These are phyloP conservation scores for Steromphala cineraria DNA, from an alignment of 2,888 invertebrate species.

Conservation along the genomic window DNA sequence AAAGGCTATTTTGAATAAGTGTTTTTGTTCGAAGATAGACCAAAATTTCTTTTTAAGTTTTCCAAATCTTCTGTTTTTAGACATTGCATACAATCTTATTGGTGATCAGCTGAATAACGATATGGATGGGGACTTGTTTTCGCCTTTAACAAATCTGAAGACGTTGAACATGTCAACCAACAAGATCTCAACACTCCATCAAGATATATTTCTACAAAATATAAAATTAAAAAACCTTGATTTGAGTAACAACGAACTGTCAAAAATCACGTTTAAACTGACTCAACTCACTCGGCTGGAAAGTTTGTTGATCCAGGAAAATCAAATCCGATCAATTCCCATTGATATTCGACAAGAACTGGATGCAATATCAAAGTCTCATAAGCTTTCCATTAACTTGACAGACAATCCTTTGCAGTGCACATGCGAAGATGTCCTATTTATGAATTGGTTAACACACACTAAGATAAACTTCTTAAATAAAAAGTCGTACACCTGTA, in stretches of 20 bases:
- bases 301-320: neutral
- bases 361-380: neutral
- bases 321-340: neutral
- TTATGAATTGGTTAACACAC: neutral
- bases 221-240: neutral
- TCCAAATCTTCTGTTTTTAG: neutral
- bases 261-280: neutral
- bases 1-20: neutral
- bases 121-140: neutral
- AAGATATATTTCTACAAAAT: neutral
- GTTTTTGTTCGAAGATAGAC: neutral
- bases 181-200: neutral
- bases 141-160: neutral
- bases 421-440: neutral
- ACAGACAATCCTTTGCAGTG: neutral
- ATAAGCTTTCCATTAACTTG: neutral
- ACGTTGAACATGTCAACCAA: neutral
- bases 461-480: neutral
- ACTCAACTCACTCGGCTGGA: neutral
- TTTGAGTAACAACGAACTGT: neutral
- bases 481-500: neutral
- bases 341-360: neutral
- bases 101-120: neutral
- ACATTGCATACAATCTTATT: neutral
- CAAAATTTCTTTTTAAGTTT: neutral